A percentile compares a stretch with the other conserved stretches of the same genome.
These are phyloP conservation scores for Cygnus buccinator DNA, from an alignment of 2,113 vertebrate species.

Conservation along the genomic window DNA sequence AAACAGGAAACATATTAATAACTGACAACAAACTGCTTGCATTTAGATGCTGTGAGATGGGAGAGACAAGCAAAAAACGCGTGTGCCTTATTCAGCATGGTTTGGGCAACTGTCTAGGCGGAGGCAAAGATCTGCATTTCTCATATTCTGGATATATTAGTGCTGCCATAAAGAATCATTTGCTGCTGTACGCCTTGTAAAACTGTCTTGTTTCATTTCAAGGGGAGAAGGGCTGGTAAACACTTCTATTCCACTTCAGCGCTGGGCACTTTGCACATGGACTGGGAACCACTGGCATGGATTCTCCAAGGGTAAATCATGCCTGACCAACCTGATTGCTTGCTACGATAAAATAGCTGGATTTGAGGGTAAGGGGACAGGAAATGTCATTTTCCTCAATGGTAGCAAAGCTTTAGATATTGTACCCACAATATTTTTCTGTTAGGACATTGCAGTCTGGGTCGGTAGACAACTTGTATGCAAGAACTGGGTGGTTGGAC, in stretches of 20 bases:
- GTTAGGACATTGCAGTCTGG: background rate
- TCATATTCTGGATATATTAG: background rate
- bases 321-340: background rate
- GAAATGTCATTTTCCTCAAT: background rate
- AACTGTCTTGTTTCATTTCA: background rate
- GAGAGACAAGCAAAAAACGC: background rate
- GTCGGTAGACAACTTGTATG: background rate
- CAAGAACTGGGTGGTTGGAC: background rate
- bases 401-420: background rate
- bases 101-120: background rate
- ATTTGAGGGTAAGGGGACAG: background rate
- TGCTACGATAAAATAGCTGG: background rate
- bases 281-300: background rate
- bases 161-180: background rate
- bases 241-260: background rate
- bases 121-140: background rate
- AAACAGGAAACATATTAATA: background rate
- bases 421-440: background rate
- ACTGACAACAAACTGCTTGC: background rate
- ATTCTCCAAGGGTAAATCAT: background rate
- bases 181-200: background rate
- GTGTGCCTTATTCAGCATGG: accelerated
- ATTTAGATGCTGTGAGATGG: background rate
- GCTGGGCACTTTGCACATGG: background rate
- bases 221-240: background rate